Evolutionary conservation across 1,140 invertebrate species (phyloP), one percentile per base, ranked within the genome.

Genomic region (Coboldia fuscipes): DNA sequence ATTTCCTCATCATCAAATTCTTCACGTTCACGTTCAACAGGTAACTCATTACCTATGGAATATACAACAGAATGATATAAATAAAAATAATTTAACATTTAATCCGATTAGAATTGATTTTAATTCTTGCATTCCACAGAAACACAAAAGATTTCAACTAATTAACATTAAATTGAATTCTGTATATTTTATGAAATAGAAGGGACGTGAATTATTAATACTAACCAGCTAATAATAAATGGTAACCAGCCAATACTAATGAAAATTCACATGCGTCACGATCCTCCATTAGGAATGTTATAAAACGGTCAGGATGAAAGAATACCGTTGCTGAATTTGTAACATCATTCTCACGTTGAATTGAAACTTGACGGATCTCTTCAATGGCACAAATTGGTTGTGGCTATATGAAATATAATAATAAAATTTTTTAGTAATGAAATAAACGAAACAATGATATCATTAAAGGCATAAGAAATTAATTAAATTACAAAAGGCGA

Each of bases 181-280:
- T 30, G 9, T 30, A n/a, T n/a, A n/a, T n/a, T n/a, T n/a, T n/a
- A n/a, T n/a, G n/a, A n/a, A n/a, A n/a, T n/a, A n/a, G n/a, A n/a
- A n/a, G n/a, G n/a, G n/a, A n/a, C n/a, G n/a, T n/a, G n/a, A n/a
- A 18, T n/a, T n/a, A n/a, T n/a, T n/a, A n/a, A 18, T 12, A 37
- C 36, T 30, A 16, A 42, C 57, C 58, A 29, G 70, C 72, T 2
- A 72, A 60, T 21, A 83, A 55, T 20, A 61, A 61, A 47, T 70
- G 77, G 49, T 82, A 82, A 33, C 84, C 83, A 40, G 72, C 67
- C 5, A 86, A 61, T 23, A 86, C 70, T 12, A 82, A 57, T 14
- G 81, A 73, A 50, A 88, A 72, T 52, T 89, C 83, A 37, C 73
- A 70, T 0, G 79, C 77, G 57, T 89, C 83, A 14, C 74, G 62